Base-by-base conservation (phyloP, 2,113 vertebrate species). In the Okapia johnstoni region DNA sequence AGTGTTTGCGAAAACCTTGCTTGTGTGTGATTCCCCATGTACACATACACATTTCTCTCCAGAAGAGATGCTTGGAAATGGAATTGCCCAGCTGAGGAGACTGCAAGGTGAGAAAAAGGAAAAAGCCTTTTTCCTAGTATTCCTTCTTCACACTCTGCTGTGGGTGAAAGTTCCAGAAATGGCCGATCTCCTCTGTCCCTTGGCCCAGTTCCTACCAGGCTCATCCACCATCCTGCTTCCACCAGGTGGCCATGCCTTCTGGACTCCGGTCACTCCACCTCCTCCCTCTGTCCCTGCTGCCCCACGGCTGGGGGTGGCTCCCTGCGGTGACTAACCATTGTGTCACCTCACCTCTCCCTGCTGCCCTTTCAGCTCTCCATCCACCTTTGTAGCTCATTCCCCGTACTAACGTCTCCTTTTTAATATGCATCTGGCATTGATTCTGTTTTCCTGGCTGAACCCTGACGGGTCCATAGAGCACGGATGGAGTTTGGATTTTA, bases 171-270 rank as follows among this genome's bases (percentile, higher is more conserved):
- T 23, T 50, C 36, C n/a, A 54, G 36, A 28, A 70, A 58, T 17
- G 33, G 79, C 40, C 15, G 7, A 2, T 4, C 23, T 17, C 50
- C 40, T 66, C 26, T 54, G 7, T 12, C 10, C 46, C 2, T 0
- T 11, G 14, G 17, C 43, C 88, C 28, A 19, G 21, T 25, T 54
- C 46, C 70, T 48, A 3, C n/a, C 30, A 12, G 76, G 25, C 46
- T 10, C 7, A 28, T 36, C 16, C 28, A 3, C 1, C 23, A 33
- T 26, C 54, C 36, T 40, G 79, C 25, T 17, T 48, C 36, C 14
- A 54, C 9, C 5, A 0, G 7, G 21, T 21, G 61, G 76, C 55
- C 2, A 14, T 57, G 50, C 46, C 70, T 43, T 46, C 80, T 83
- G 46, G 26, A 26, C 25, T 40, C 17, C 4, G 9, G 33, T 11